Percentiles rank a stretch among this genome's conserved stretches.
Conservation (phyloP, 2,797 vertebrate species). For the Pygocentrus nattereri region DNA sequence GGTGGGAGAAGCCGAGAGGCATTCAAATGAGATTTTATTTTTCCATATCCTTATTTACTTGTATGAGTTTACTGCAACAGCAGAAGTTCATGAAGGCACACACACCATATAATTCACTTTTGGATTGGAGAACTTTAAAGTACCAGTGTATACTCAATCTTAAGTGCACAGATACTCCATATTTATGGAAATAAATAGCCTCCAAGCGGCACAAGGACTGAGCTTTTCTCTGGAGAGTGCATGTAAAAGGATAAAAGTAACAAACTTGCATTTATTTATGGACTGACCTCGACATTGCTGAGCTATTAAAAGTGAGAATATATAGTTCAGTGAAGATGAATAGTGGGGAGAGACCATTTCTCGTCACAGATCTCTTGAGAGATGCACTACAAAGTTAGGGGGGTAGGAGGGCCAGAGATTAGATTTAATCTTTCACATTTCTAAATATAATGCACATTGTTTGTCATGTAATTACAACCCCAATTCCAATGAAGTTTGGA, state of each 20-base stretch:
- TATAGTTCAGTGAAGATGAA: constrained; percentile 76
- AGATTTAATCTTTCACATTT: constrained; percentile 36
- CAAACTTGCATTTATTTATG: constrained; percentile 57
- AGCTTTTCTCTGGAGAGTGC: constrained; percentile 49
- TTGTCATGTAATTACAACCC: constrained; percentile 26
- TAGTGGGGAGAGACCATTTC: constrained; percentile 65
- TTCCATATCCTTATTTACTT: background rate
- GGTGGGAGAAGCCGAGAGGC: background rate
- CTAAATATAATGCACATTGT: constrained; percentile 53
- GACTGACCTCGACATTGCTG: constrained; percentile 61
- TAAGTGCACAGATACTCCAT: background rate
- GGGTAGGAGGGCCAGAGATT: background rate
- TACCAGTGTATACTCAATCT: constrained; percentile 18
- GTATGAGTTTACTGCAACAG: constrained; percentile 2
- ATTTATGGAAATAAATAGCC: constrained; percentile 49
- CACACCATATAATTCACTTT: constrained; percentile 3
- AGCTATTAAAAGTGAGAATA: constrained; percentile 77
- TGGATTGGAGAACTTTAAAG: constrained; percentile 28
- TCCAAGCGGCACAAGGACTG: constrained; percentile 47
- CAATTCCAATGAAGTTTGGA: too few species aligned
- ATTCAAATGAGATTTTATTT: constrained; percentile 24
- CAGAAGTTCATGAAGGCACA: constrained; percentile 19
- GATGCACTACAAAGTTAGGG: constrained; percentile 68
- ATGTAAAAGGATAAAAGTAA: constrained; percentile 54
- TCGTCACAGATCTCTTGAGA: constrained; percentile 65